Evolutionary conservation across 2,797 vertebrate genomes (phyloP), one percentile per base, ranked within the genome.

Genomic region (Lithobates sylvaticus): DNA sequence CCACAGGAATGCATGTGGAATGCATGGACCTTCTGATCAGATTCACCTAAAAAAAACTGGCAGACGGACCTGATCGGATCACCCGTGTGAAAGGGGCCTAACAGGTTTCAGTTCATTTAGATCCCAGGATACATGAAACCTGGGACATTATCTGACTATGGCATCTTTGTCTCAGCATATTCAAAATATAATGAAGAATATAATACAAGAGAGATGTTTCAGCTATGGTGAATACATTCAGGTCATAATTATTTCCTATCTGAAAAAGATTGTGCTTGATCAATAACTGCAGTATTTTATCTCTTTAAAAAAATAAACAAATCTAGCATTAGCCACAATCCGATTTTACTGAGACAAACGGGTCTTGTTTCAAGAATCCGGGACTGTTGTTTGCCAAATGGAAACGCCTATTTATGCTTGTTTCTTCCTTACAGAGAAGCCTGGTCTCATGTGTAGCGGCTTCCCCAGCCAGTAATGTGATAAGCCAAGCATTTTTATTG

Each of bases 401-500:
- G 72, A 64, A 10, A 71, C 58, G 65, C 81, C 39, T 72, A 39
- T 78, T 84, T 77, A 16, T 80, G 54, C 76, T 74, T 81, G 84
- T 76, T 80, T 68, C 6, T 54, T 70, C 68, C 67, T 71, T 70
- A 64, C 74, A 36, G 54, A 65, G 64, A 73, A 85, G 4, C 27
- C 3, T 77, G 23, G 81, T 78, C 79, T 86, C 79, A 18, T 61
- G 84, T 81, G 80, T 78, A 68, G 81, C 85, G 13, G 75, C 75
- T 68, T 78, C 69, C 75, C 81, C 50, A 68, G 75, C 76, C 81
- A 34, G 47, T 84, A 80, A 87, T 61, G 76, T 70, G 70, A 84
- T 74, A 87, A 78, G 76, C 68, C 67, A 83, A 73, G 70, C 76
- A 79, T 78, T 79, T 75, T 86, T 75, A 87, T 84, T 75, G 69